Base-by-base conservation (phyloP, 2,888 invertebrate genomes). In the Philonicus albiceps region DNA sequence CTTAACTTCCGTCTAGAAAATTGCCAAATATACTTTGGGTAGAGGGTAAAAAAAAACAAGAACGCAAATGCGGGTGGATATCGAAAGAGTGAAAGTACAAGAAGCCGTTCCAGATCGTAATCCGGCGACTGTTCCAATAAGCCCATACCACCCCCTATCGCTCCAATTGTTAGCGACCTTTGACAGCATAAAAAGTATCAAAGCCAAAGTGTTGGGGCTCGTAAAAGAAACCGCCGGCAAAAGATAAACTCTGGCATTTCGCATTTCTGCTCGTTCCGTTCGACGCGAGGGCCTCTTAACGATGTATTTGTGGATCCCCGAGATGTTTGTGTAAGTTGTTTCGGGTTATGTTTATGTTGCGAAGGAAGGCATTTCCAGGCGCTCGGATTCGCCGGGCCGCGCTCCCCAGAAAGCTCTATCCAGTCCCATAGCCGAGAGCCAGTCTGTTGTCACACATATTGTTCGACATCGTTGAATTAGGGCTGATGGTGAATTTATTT, bases 401-500 rank as follows among this genome's bases (percentile, higher is more conserved):
- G 11, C 34, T 64, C 22, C 30, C 22, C 37, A 83, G 22, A 19
- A n/a, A 37, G 8, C 37, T 7, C 64, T 27, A 64, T 3, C 11
- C 64, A 5, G 22, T 7, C 22, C 19, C 64, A 16, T 16, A 43
- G 13, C 40, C 40, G 11, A 13, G 11, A 30, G 74, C 27, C 74
- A 31, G 27, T 30, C 72, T 73, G 80, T 19, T 40, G 30, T 37
- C 81, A 37, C 64, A 83, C 81, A 83, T 83, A 83, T 83, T 83
- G 81, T 83, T 83, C 64, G 81, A 83, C 81, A 83, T 83, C 81
- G 81, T 83, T 83, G 81, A 83, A 83, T 83, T 83, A 83, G 64
- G 81, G 37, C 81, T 83, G 81, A 64, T 83, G 76, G 87, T 81
- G 86, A 86, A 86, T 87, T 87, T 84, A 87, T 87, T 87, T 87